phyloP scores from a whole-genome alignment of 2,888 invertebrate genomes.

The Chalcosyrphus nemorum region DNA sequence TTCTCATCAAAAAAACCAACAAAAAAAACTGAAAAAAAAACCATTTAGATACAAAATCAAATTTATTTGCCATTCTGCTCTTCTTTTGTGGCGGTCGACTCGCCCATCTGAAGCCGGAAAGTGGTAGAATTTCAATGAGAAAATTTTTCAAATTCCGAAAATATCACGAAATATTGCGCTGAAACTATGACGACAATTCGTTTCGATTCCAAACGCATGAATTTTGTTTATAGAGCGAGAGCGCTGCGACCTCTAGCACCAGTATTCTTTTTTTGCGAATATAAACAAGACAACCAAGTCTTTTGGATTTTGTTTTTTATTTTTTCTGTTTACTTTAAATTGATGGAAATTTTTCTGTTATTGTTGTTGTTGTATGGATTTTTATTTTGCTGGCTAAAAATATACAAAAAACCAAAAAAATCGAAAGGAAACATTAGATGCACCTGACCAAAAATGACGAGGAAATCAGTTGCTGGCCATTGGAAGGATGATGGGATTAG shows the following conservation, averaged over 20 bases:
- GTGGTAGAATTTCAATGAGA: slow-evolving; percentile 20
- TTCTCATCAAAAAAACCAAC: slow-evolving; percentile 13
- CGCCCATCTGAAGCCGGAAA: not conserved
- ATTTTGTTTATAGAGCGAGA: not conserved
- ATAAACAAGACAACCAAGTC: not conserved
- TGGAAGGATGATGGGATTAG: too few species aligned
- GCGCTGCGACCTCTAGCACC: too few species aligned
- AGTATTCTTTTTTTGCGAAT: not conserved
- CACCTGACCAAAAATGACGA: not conserved
- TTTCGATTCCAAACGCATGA: slow-evolving; percentile 8
- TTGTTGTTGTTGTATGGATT: not conserved
- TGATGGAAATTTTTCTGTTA: not conserved
- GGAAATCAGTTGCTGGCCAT: not conserved
- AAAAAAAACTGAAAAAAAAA: not conserved
- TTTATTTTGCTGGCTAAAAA: not conserved
- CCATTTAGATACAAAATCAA: slow-evolving; percentile 33
- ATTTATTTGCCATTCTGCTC: slow-evolving; percentile 20
- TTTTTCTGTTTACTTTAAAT: not conserved
- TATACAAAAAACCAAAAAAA: not conserved
- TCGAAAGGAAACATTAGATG: not conserved
- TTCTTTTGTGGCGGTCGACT: not conserved
- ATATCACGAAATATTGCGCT: slow-evolving; percentile 33
- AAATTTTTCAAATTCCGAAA: slow-evolving; percentile 60
- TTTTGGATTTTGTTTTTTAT: not conserved
- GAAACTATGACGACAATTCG: slow-evolving; percentile 60